Evolutionary conservation across 1,140 invertebrate species (phyloP), one percentile per base, ranked within the genome.

Genomic region (Drosophila pachea): DNA sequence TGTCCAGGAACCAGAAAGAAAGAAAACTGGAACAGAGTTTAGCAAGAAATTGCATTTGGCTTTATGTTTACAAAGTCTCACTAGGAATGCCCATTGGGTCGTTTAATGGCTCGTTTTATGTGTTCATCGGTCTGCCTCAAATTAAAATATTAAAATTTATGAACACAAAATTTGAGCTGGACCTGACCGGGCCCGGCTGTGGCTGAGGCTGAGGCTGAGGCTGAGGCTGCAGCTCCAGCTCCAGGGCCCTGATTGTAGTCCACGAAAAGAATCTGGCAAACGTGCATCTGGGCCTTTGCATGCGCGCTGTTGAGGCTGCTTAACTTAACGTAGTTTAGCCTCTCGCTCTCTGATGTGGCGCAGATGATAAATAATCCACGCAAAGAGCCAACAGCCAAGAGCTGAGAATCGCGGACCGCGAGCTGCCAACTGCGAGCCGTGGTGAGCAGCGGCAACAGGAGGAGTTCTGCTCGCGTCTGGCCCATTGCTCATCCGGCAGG

Each of bases 111-210:
- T 58, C 62, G 68, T 77, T 84, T 84, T 79, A 79, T 86, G 81
- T 81, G 77, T 76, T 71, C 71, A 81, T 86, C 78, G 58, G 66
- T 73, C 48, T 81, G 64, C 61, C 73, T 74, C 66, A 84, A 84
- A 84, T 84, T 84, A 84, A 84, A 84, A 84, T 84, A 84, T 84
- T 84, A 84, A 84, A 83, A 84, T 86, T 84, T 84, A 84, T 84
- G 81, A 86, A 84, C 60, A 60, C 68, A 32, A 47, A 61, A 42
- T 70, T 59, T 49, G n/a, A 54, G 63, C 47, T 65, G 14, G 16
- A 11, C 7, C 36, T 9, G 7, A 38, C 11, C 5, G 4, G 7
- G 36, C 8, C 5, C 11, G 38, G 4, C 31, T 55, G 16, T 40
- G 8, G 33, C 11, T 22, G 31, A n/a, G 52, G 53, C 58, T 71